Percentiles rank a stretch among this genome's conserved stretches.
Conservation (phyloP, 2,797 vertebrate genomes). For the Podarcis lilfordi region DNA sequence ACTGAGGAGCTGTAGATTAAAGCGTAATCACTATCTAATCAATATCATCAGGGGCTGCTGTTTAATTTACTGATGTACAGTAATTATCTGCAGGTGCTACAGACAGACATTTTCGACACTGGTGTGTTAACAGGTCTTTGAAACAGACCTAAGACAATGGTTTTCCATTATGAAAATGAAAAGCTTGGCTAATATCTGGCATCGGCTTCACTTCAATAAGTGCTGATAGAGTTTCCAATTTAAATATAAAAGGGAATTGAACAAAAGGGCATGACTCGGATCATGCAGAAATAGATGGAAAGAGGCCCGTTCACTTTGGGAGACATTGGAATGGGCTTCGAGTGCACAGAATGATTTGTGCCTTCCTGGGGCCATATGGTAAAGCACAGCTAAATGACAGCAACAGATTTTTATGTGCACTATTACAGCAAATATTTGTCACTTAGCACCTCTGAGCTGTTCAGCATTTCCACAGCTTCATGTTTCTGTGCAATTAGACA, state of each 20-base stretch:
- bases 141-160: conserved; percentile 37
- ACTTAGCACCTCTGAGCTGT: neutral
- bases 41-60: conserved; percentile 41
- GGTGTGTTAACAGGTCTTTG: conserved; percentile 19
- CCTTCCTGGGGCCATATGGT: conserved; percentile 20
- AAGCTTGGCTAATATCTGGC: conserved; percentile 32
- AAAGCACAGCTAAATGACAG: neutral
- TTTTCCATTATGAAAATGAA: conserved; percentile 39
- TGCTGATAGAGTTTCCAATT: conserved; percentile 26
- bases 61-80: conserved; percentile 56
- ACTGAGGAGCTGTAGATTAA: conserved; percentile 28
- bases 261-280: conserved; percentile 23
- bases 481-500: neutral
- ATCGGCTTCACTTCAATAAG: conserved; percentile 28
- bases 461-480: conserved; percentile 1
- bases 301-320: neutral
- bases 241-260: conserved; percentile 38
- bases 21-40: conserved; percentile 60
- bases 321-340: neutral
- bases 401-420: conserved; percentile 11
- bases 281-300: neutral
- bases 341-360: neutral
- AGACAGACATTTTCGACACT: conserved; percentile 35
- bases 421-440: conserved; percentile 17
- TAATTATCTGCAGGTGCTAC: conserved; percentile 59